Evolutionary conservation across 1,140 invertebrate species (phyloP).

Genomic region (Penaeus vannamei): DNA sequence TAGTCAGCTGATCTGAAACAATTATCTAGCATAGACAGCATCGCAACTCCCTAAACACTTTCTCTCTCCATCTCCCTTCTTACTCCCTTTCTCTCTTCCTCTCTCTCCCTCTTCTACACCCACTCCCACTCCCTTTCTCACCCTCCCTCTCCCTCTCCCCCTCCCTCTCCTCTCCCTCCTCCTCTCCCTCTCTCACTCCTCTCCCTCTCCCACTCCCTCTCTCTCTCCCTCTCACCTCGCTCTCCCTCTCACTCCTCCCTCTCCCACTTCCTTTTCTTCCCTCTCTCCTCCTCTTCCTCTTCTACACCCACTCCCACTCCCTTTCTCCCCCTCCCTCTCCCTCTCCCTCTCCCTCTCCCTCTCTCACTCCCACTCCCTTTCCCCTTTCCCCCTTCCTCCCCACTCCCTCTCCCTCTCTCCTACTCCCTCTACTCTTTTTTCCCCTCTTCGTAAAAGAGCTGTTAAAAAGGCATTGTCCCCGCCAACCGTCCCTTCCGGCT

Average conservation of each 20-base stretch:
- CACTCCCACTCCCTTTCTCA: background rate
- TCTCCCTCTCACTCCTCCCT: background rate
- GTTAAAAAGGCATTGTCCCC: too few relatives aligned
- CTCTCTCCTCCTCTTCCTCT: background rate
- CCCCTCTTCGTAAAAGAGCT: background rate
- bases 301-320: too few relatives aligned
- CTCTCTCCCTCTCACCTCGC: too few relatives aligned
- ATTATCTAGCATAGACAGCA: too few relatives aligned
- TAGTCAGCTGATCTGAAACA: too few relatives aligned
- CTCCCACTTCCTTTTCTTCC: background rate
- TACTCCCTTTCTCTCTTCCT: background rate
- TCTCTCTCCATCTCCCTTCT: too few relatives aligned
- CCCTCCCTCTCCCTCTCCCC: background rate
- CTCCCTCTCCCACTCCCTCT: too few relatives aligned
- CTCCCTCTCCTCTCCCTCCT: background rate
- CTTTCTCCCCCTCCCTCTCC: background rate
- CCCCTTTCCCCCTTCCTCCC: background rate
- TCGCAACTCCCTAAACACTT: too few relatives aligned
- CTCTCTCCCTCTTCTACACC: background rate
- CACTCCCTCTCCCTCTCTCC: background rate
- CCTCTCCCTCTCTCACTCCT: background rate
- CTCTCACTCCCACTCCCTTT: too few relatives aligned
- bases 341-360: background rate
- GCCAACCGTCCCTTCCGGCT: too few relatives aligned
- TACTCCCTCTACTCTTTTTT: background rate